Conservation (phyloP, 2,113 vertebrate species). For the Hippopotamus amphibius region DNA sequence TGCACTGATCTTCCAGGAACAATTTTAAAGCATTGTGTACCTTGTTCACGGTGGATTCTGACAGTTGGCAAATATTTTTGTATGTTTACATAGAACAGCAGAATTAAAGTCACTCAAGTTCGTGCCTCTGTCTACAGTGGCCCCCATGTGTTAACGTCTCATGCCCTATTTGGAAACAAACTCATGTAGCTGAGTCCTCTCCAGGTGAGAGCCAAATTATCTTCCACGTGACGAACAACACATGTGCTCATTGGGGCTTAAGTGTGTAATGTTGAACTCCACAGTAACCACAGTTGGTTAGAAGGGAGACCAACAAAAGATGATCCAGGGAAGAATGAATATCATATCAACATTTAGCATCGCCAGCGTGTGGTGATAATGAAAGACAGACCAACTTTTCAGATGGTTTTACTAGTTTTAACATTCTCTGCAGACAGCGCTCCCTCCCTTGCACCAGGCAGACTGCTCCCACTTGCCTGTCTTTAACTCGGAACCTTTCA, state of each 20-base stretch:
- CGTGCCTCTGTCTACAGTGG: rapidly evolving
- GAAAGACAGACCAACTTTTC: neutral
- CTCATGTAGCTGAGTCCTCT: neutral
- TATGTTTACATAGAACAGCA: neutral
- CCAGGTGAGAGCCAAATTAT: neutral
- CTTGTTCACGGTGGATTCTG: neutral
- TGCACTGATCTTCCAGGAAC: neutral
- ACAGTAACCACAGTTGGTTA: neutral
- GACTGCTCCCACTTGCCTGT: neutral
- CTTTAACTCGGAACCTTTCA: neutral
- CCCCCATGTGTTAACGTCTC: neutral
- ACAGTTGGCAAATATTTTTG: neutral
- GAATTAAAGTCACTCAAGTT: neutral
- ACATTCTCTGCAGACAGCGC: neutral
- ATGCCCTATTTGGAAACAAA: neutral
- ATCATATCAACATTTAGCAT: neutral
- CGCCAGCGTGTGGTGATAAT: neutral
- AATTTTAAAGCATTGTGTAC: neutral
- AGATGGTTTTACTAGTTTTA: neutral
- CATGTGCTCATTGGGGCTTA: neutral
- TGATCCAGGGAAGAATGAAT: neutral
- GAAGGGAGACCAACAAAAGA: neutral
- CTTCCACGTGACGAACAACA: neutral
- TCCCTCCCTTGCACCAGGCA: too few species aligned
- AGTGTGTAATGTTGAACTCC: neutral